Evolutionary conservation across 2,113 vertebrate species (phyloP).

Genomic region (Equus przewalskii): DNA sequence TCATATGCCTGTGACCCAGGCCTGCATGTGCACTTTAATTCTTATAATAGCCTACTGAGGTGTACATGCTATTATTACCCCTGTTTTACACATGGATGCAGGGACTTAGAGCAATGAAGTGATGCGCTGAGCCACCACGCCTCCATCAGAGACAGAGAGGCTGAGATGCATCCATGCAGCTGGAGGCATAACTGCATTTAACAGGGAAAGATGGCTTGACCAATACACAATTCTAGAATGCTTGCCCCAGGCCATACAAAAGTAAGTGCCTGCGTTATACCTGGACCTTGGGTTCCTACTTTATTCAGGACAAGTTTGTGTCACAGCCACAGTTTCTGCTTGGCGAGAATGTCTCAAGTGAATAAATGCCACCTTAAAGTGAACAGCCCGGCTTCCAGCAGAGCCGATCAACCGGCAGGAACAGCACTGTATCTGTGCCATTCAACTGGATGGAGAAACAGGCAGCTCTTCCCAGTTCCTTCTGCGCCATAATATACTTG

Average conservation of each 20-base stretch:
- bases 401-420: background rate
- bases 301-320: background rate
- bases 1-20: background rate
- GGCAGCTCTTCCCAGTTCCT: background rate
- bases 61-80: accelerated
- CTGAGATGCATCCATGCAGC: background rate
- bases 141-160: background rate
- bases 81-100: background rate
- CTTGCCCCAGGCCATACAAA: background rate
- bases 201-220: background rate
- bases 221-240: background rate
- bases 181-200: background rate
- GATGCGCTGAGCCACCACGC: background rate
- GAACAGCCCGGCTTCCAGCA: background rate
- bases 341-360: background rate
- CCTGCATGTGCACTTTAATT: background rate
- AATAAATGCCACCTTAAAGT: background rate
- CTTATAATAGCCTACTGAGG: background rate
- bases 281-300: background rate
- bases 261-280: background rate
- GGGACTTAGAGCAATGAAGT: background rate
- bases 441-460: accelerated
- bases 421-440: accelerated
- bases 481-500: background rate
- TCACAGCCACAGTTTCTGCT: background rate